Percentiles rank a stretch among this genome's conserved stretches.
Conservation (phyloP, 2,113 vertebrate genomes). For the Engystomops pustulosus region DNA sequence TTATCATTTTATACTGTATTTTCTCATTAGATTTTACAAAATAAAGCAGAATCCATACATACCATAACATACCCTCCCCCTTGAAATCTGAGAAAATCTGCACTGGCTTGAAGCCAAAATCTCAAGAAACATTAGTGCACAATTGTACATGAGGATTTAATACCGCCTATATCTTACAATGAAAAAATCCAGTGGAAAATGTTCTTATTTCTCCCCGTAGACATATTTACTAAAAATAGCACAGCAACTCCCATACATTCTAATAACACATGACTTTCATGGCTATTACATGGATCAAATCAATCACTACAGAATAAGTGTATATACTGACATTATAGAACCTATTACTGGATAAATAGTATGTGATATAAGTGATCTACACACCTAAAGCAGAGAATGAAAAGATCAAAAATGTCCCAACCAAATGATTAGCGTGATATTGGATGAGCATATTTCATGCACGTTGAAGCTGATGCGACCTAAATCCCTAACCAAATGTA, state of each 20-base stretch:
- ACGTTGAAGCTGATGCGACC: no score
- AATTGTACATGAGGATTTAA: not conserved
- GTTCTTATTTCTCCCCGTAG: not conserved
- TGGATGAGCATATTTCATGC: no score
- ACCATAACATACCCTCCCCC: not conserved
- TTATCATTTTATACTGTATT: not conserved
- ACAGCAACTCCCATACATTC: not conserved
- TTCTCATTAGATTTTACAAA: not conserved
- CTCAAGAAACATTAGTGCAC: not conserved
- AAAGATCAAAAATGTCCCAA: not conserved
- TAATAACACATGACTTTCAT: not conserved
- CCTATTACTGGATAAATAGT: not conserved
- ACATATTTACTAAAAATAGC: not conserved
- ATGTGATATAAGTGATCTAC: not conserved
- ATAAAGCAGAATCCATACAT: not conserved
- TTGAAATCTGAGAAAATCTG: slow-evolving; percentile 8
- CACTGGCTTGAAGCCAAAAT: not conserved
- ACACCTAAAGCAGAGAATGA: not conserved
- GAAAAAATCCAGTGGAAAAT: not conserved
- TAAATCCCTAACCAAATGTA: no score
- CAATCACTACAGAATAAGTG: no score
- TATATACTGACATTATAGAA: not conserved
- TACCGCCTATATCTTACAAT: not conserved
- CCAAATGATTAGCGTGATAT: not conserved
- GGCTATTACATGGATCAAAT: not conserved